Conservation (phyloP, 2,888 invertebrate species). For the Drosophila longiperda region DNA sequence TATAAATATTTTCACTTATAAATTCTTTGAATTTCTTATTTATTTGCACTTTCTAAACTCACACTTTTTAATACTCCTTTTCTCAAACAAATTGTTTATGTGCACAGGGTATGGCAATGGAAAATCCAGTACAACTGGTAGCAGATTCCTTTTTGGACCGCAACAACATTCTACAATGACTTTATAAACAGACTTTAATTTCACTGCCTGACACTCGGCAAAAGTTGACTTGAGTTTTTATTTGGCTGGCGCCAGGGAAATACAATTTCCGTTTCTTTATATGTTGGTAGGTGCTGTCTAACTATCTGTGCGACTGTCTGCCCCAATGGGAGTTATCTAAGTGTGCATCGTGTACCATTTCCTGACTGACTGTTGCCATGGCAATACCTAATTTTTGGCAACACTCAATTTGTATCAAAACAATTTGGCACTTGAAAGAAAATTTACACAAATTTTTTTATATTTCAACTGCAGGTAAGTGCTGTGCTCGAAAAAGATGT, state of each 20-base stretch:
- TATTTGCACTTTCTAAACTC: no score
- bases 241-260: constrained; percentile 48
- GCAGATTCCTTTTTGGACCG: constrained; percentile 47
- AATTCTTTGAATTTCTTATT: not conserved
- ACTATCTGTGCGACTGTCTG: not conserved
- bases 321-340: not conserved
- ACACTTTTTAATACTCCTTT: not conserved
- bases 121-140: constrained; percentile 29
- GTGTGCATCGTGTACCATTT: constrained; percentile 28
- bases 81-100: not conserved
- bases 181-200: constrained; percentile 80
- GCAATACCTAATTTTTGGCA: constrained; percentile 22
- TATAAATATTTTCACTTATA: no score
- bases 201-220: constrained; percentile 32
- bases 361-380: constrained; percentile 26
- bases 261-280: constrained; percentile 71
- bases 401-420: constrained; percentile 10
- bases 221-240: constrained; percentile 35
- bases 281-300: constrained; percentile 22
- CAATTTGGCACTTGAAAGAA: constrained; percentile 42
- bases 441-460: constrained; percentile 13
- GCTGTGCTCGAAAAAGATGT: constrained; percentile 34
- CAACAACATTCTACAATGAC: constrained; percentile 66
- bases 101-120: constrained; percentile 18
- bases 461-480: constrained; percentile 22